Base-by-base conservation (phyloP, 2,113 vertebrate species). In the Brachyistius frenatus region DNA sequence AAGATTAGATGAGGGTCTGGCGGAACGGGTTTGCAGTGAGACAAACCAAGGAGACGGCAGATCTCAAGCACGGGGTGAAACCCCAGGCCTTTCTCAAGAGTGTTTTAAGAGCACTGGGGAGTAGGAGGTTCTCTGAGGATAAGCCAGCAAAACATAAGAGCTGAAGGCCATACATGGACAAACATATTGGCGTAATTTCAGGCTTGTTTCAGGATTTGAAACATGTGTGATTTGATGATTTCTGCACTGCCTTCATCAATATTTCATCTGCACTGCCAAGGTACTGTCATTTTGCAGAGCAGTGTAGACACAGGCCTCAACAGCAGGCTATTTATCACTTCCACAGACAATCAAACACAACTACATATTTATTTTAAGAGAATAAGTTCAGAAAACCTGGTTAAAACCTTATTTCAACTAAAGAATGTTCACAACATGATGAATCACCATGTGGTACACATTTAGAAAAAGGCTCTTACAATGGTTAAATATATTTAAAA, bases 1-100 rank as follows among this genome's bases (percentile, higher is more conserved):
- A 85, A 91, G 91, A 87, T 91, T 87, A 90, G 54, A 88, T 11
- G 54, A 57, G 35, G 56, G 30, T 77, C 62, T 75, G 72, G 81
- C 56, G 56, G 71, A 75, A 67, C 3, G 5, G 66, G 64, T 78
- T 83, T 73, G 52, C 60, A 76, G 64, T 68, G 64, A 76, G 60
- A 86, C 80, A 75, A 83, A 76, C 30, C 33, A 77, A 78, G 4
- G 31, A 81, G 64, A 78, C 16, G n/a, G 44, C 55, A 77, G 62
- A 80, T 78, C 67, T 84, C 46, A 71, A 56, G 56, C 73, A 65
- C 44, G 13, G 16, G 54, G 68, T 69, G 35, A 81, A 71, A 74
- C 15, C 2, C 56, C 6, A 0, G 10, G 73, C 57, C 69, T 70
- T 49, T 84, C 76, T 69, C 56, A 62, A 16, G 32, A 37, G n/a